Percentiles rank a stretch among this genome's conserved stretches.
Evolutionary conservation across 1,140 invertebrate species (phyloP).

Genomic region (Hormaphis cornu): DNA sequence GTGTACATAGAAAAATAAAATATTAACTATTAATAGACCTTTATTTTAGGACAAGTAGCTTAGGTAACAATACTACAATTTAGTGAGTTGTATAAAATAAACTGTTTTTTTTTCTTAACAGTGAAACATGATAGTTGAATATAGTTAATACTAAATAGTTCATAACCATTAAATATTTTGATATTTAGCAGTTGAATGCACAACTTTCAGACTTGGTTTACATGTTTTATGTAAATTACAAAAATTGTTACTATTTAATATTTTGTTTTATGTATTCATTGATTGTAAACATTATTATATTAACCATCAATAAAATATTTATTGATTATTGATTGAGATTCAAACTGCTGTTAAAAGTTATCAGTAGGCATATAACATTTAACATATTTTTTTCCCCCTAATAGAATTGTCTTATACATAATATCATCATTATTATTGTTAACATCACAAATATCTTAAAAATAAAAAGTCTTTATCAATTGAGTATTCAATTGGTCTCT

Average conservation of each 20-base stretch:
- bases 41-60: neutral
- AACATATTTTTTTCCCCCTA: neutral
- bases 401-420: neutral
- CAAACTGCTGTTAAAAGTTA: constrained; percentile 1
- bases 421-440: neutral
- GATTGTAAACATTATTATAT: no score
- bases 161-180: neutral
- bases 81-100: neutral
- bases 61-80: neutral
- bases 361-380: constrained; percentile 1
- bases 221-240: neutral
- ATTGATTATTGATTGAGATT: constrained; percentile 16
- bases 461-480: constrained; percentile 14
- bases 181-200: neutral
- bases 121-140: neutral
- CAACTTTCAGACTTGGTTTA: neutral
- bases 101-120: neutral
- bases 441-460: constrained; percentile 20
- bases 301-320: neutral
- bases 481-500: neutral
- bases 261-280: neutral
- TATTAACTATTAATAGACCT: neutral
- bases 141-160: neutral
- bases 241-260: neutral
- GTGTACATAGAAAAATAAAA: neutral